Percentiles rank a stretch among this genome's conserved stretches.
Conservation (phyloP, 2,797 vertebrate species). For the Silurus aristotelis region DNA sequence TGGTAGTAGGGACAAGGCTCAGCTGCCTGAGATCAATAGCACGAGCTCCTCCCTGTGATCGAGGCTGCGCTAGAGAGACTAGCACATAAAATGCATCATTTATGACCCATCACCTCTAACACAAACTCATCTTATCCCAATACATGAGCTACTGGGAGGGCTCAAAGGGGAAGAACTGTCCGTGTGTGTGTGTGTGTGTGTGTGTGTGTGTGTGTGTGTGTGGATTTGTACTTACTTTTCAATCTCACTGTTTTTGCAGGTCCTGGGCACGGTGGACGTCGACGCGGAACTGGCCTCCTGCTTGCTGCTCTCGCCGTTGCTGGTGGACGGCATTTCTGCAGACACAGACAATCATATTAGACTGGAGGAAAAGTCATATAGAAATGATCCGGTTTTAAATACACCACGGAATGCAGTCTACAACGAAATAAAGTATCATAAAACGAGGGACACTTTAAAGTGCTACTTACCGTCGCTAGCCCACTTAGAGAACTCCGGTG, state of each 20-base stretch:
- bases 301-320: slow-evolving; percentile 96
- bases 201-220: slow-evolving; percentile 4
- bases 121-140: slow-evolving; percentile 61
- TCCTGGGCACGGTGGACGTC: slow-evolving; percentile 80
- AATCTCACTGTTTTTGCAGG: slow-evolving; percentile 90
- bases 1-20: slow-evolving; percentile 52
- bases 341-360: slow-evolving; percentile 32
- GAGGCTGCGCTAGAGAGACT: slow-evolving; percentile 55
- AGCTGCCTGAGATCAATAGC: slow-evolving; percentile 66
- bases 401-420: neutral
- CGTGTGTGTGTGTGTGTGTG: slow-evolving; percentile 26
- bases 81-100: slow-evolving; percentile 68
- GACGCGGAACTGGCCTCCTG: slow-evolving; percentile 90
- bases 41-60: slow-evolving; percentile 58
- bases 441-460: neutral
- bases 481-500: slow-evolving; percentile 98
- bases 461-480: slow-evolving; percentile 88
- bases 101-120: slow-evolving; percentile 59
- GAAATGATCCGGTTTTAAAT: neutral
- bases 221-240: slow-evolving; percentile 81
- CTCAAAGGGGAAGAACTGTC: slow-evolving; percentile 25
- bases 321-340: slow-evolving; percentile 98
- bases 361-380: neutral
- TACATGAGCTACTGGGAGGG: slow-evolving; percentile 32
- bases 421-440: neutral